Base-by-base conservation (phyloP, 2,797 vertebrate genomes). In the Cossypha niveicapilla region DNA sequence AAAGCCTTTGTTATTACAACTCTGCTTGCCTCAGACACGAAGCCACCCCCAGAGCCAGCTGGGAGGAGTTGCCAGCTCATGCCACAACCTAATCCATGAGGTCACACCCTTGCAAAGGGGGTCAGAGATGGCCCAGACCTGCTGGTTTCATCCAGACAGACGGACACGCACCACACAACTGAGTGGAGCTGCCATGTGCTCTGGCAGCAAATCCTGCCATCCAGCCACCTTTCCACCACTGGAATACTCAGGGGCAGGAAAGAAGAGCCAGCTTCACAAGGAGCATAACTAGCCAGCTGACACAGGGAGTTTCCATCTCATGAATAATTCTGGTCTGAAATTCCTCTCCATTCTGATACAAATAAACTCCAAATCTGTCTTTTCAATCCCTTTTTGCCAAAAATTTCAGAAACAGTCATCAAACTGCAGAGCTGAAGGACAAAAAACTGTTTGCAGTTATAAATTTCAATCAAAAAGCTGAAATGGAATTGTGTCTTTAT, bases 91-190 rank as follows among this genome's bases (percentile, higher is more conserved):
- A 11, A 7, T 32, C 63, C 30, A 15, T 2, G 34, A 77, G 39
- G 53, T 85, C 67, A 91, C 45, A 51, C 32, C 53, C 28, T 45
- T 1, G 2, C 37, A 68, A 42, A 21, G 7, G 0, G 5, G 14
- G 11, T 25, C 61, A 85, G 57, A 34, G 37, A 15, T 5, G 10
- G 53, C 28, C 53, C 50, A 39, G 65, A 24, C 28, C 25, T 27
- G 30, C 18, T 24, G 30, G 28, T 34, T 48, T 51, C 12, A 2
- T 34, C 48, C 57, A 27, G n/a, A 32, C 51, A 53, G 34, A 44
- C 0, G 0, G 72, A 58, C 71, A 85, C 48, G 27, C 45, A 41
- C 14, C 37, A 47, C 1, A 6, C 37, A 62, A 16, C 30, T 58
- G 51, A 78, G 47, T 0, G 0, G 42, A 65, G 78, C 74, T 79